These are phyloP conservation scores for Caenorhabditis japonica DNA, from an alignment of 2,888 invertebrate genomes.

Conservation along the genomic window DNA sequence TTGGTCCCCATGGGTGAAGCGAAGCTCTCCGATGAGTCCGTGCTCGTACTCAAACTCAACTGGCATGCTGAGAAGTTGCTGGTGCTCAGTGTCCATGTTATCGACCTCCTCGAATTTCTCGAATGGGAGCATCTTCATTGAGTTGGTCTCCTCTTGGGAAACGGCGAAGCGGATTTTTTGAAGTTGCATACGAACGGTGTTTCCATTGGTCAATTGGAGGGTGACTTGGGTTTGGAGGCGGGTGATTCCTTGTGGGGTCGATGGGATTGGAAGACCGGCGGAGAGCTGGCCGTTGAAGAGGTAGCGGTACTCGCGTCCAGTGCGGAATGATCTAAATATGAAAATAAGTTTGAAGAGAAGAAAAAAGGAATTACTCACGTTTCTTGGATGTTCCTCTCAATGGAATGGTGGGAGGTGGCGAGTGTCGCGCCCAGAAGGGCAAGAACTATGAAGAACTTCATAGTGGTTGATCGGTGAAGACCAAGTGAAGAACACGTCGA, in stretches of 20 bases:
- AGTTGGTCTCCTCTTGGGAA: constrained; percentile 53
- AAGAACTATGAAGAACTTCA: constrained; percentile 52
- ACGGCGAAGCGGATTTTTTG: constrained; percentile 57
- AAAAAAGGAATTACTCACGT: constrained; percentile 23
- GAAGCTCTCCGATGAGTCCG: constrained; percentile 58
- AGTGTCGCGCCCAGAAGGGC: constrained; percentile 51
- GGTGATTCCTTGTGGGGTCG: constrained; percentile 64
- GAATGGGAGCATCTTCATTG: constrained; percentile 48
- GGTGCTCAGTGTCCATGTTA: constrained; percentile 37
- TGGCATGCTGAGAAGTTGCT: constrained; percentile 53
- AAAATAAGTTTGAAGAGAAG: background rate
- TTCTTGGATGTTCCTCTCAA: constrained; percentile 43
- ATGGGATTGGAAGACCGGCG: constrained; percentile 66
- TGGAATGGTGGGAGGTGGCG: constrained; percentile 38
- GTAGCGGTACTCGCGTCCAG: constrained; percentile 61
- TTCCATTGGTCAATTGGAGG: constrained; percentile 60
- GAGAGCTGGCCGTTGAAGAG: constrained; percentile 64
- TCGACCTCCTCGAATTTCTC: constrained; percentile 51
- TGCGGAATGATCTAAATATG: constrained; percentile 51
- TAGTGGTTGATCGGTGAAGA: constrained; percentile 40
- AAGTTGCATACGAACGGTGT: constrained; percentile 57
- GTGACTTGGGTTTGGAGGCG: constrained; percentile 65
- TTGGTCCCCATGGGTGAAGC: constrained; percentile 61
- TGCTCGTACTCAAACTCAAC: constrained; percentile 57
- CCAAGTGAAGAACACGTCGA: constrained; percentile 38